These are phyloP conservation scores for Alviniconcha strummeri DNA, from an alignment of 2,888 invertebrate species.

Conservation along the genomic window DNA sequence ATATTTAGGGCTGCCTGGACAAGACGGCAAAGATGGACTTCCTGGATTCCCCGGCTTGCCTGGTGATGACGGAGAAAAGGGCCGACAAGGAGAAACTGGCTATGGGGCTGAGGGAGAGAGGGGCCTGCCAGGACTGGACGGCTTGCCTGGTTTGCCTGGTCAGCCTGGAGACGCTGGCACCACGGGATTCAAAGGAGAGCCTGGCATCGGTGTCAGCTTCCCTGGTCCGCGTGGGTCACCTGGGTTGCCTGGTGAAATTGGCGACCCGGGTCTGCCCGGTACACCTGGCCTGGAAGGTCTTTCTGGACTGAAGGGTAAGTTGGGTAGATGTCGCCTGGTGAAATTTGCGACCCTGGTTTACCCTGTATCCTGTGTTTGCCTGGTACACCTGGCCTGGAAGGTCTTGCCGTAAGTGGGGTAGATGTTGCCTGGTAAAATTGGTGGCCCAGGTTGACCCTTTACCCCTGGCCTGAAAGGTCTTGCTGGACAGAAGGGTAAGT, in stretches of 20 bases:
- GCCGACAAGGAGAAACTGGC: constrained; percentile 69
- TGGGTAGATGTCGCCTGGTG: neutral
- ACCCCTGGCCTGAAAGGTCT: too few species aligned
- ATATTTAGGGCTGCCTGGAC: constrained; percentile 53
- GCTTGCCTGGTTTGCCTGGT: constrained; percentile 45
- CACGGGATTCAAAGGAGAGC: constrained; percentile 50
- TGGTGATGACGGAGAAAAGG: constrained; percentile 65
- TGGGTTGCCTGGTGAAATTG: constrained; percentile 28
- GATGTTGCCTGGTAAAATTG: too few species aligned
- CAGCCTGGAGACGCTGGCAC: constrained; percentile 42
- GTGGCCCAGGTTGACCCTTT: too few species aligned
- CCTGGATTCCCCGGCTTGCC: constrained; percentile 29
- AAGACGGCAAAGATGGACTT: constrained; percentile 19
- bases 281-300: constrained; percentile 35
- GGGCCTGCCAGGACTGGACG: constrained; percentile 51
- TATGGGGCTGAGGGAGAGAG: constrained; percentile 50
- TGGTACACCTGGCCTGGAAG: too few species aligned
- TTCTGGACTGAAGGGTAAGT: constrained; percentile 40
- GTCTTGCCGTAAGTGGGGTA: neutral
- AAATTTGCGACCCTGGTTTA: too few species aligned
- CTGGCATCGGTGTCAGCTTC: constrained; percentile 45
- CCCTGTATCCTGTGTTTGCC: too few species aligned
- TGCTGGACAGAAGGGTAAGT: constrained; percentile 27
- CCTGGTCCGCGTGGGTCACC: constrained; percentile 14
- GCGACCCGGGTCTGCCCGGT: constrained; percentile 22